phyloP scores from a whole-genome alignment of 2,888 invertebrate genomes.

The Drosophila setosimentum region DNA sequence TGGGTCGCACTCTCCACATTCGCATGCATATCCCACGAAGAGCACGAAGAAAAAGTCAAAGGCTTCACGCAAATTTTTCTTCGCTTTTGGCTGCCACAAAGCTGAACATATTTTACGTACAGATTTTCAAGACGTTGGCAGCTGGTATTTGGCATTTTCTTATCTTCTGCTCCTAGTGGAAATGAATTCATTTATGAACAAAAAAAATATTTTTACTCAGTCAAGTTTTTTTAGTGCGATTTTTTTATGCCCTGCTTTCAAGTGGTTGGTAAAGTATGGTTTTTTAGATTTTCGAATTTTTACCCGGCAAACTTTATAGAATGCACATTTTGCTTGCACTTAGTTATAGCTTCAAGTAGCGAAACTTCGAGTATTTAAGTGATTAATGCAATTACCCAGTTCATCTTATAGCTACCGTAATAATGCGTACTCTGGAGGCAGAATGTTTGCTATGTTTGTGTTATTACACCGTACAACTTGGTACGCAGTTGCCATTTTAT shows the following conservation, averaged over 20 bases:
- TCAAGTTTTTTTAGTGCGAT: background rate
- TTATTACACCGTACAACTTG: constrained; percentile 8
- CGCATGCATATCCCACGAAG: constrained; percentile 8
- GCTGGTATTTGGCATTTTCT: constrained; percentile 32
- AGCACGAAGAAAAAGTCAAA: constrained; percentile 15
- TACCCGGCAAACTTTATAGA: background rate
- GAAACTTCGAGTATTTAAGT: constrained; percentile 40
- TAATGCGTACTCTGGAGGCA: constrained; percentile 5
- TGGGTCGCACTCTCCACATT: background rate
- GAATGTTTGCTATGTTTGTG: constrained; percentile 7
- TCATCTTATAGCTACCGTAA: constrained; percentile 19
- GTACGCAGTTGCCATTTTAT: constrained; percentile 5
- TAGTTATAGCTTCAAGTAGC: background rate
- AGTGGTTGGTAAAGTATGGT: background rate
- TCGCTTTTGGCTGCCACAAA: constrained; percentile 5
- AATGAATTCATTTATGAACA: constrained; percentile 42
- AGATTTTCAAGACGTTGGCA: constrained; percentile 50
- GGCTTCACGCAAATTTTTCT: constrained; percentile 6
- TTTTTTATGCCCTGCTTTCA: background rate
- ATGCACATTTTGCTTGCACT: background rate
- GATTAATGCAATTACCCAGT: constrained; percentile 55
- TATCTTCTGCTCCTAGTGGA: constrained; percentile 2
- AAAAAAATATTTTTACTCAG: constrained; percentile 20
- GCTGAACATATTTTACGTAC: constrained; percentile 39
- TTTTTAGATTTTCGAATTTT: background rate